These are phyloP conservation scores for Fringilla coelebs DNA, from an alignment of 2,797 vertebrate species.

Conservation along the genomic window DNA sequence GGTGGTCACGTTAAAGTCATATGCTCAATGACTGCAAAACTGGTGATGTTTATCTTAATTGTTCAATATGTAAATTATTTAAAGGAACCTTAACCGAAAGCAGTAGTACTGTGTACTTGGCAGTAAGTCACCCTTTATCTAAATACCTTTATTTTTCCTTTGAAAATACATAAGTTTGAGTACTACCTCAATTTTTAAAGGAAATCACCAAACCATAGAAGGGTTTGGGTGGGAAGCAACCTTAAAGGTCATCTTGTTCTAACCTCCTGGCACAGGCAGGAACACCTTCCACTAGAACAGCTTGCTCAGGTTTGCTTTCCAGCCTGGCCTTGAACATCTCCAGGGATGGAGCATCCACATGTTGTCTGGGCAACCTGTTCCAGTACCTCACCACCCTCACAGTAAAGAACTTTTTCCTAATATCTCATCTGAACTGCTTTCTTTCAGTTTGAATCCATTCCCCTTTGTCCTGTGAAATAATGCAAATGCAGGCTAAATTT, in stretches of 20 bases:
- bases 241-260: background rate
- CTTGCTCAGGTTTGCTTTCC: background rate
- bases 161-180: background rate
- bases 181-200: background rate
- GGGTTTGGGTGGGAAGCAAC: background rate
- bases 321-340: background rate
- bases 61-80: background rate
- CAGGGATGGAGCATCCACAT: background rate
- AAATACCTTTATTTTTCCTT: background rate
- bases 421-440: background rate
- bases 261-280: accelerated
- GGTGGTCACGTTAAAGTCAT: accelerated
- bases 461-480: background rate
- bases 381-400: background rate
- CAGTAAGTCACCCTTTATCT: background rate
- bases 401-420: background rate
- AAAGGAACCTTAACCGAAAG: background rate
- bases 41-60: background rate
- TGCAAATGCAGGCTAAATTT: background rate
- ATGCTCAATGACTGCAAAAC: background rate
- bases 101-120: background rate
- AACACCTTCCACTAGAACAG: background rate
- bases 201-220: background rate
- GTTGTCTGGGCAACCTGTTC: background rate
- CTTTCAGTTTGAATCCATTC: background rate